phyloP scores from a whole-genome alignment of 2,113 vertebrate species.

The Cricetomys ansorgei region DNA sequence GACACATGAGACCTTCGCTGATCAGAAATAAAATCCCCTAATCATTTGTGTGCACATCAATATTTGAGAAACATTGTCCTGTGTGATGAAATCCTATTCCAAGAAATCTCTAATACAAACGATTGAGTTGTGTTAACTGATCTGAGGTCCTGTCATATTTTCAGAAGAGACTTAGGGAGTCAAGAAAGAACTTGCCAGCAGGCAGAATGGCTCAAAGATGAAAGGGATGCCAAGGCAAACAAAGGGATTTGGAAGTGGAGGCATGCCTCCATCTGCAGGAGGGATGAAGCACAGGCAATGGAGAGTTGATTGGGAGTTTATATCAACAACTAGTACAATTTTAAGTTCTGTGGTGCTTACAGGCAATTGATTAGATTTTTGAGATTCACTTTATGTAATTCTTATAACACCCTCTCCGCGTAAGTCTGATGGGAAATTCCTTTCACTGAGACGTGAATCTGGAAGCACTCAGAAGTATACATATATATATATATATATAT shows the following conservation, averaged over 20 bases:
- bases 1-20: background rate
- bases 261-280: background rate
- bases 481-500: no score
- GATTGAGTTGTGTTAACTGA: background rate
- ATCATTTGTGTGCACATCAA: background rate
- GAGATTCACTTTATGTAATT: background rate
- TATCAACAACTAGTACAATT: background rate
- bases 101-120: background rate
- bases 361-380: background rate
- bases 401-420: background rate
- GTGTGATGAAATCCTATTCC: background rate
- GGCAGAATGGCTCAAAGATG: background rate
- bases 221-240: background rate
- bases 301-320: background rate
- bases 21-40: background rate
- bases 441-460: background rate
- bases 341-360: background rate
- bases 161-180: background rate
- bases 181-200: constrained; percentile 24
- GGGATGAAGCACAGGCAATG: background rate
- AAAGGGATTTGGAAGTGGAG: background rate
- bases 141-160: background rate
- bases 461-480: background rate
- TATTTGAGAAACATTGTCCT: background rate
- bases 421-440: background rate